Percentiles rank a stretch among this genome's conserved stretches.
phyloP scores from a whole-genome alignment of 2,113 vertebrate genomes.

The Procapra przewalskii region DNA sequence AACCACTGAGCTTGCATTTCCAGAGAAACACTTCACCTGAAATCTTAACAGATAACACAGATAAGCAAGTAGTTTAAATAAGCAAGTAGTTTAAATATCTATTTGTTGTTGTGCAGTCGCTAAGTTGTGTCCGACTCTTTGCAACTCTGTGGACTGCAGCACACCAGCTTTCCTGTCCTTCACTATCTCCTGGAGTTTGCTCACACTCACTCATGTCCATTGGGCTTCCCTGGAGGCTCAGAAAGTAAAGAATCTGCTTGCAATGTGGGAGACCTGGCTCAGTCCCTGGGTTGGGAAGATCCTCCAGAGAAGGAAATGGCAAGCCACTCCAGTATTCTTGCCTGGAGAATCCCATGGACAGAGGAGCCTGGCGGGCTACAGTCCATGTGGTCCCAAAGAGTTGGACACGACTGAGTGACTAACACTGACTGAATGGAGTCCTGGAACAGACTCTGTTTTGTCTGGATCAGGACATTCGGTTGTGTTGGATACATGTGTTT shows the following conservation, averaged over 20 bases:
- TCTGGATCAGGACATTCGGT: not conserved
- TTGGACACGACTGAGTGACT: not conserved
- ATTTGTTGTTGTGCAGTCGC: not conserved
- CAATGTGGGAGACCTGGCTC: not conserved
- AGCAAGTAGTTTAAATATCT: not conserved
- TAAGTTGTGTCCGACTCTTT: not conserved
- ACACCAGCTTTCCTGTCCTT: not conserved
- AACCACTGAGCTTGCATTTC: not conserved
- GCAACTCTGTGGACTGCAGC: rapidly evolving
- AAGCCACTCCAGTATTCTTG: not conserved
- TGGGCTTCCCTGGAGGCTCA: not conserved
- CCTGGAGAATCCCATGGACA: not conserved
- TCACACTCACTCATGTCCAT: not conserved
- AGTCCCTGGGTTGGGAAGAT: not conserved
- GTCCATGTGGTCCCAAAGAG: not conserved
- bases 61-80: not conserved
- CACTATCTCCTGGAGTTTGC: not conserved
- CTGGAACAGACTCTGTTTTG: not conserved
- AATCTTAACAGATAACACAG: not conserved
- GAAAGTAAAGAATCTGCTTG: not conserved
- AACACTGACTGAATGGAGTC: not conserved
- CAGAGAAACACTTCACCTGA: not conserved
- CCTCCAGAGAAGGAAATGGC: not conserved
- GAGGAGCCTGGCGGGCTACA: not conserved
- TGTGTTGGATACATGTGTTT: not conserved